These are phyloP conservation scores for Cassiopea xamachana DNA, from an alignment of 30 jellyfish, hydroid and myxozoan species.

Conservation along the genomic window DNA sequence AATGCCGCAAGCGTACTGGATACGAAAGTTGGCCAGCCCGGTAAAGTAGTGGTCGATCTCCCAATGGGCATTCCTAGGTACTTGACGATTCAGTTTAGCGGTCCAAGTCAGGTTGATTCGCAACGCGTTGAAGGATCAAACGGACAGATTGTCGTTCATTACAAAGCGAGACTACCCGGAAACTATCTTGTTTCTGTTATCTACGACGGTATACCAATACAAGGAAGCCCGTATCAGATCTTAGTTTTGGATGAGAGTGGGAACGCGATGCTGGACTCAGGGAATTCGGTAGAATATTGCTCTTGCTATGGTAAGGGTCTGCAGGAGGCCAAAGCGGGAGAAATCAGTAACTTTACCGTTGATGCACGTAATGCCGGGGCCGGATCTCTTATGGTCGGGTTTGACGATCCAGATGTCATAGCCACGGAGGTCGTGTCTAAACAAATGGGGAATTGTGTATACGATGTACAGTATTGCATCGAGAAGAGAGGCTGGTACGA, in stretches of 20 bases:
- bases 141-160: conserved; percentile 58
- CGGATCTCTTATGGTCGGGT: conserved; percentile 86
- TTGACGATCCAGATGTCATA: conserved; percentile 75
- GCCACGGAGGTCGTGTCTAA: conserved; percentile 83
- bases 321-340: conserved; percentile 71
- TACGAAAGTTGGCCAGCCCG: conserved; percentile 37
- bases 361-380: conserved; percentile 90
- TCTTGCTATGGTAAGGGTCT: conserved; percentile 74
- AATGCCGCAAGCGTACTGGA: conserved; percentile 44
- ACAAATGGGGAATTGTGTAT: conserved; percentile 84
- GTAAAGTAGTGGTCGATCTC: conserved; percentile 50
- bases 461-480: conserved; percentile 77
- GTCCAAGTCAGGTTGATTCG: conserved; percentile 87
- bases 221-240: conserved; percentile 86
- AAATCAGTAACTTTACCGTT: conserved; percentile 70
- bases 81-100: conserved; percentile 83
- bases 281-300: conserved; percentile 46
- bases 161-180: conserved; percentile 80
- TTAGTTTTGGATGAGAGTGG: conserved; percentile 62
- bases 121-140: conserved; percentile 57
- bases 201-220: conserved; percentile 88
- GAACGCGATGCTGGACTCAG: conserved; percentile 32
- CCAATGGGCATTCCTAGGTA: conserved; percentile 73
- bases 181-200: conserved; percentile 68
- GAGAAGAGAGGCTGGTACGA: conserved; percentile 73